Percentiles rank a stretch among this genome's conserved stretches.
phyloP scores from a whole-genome alignment of 2,888 invertebrate species.

The Pecten maximus region DNA sequence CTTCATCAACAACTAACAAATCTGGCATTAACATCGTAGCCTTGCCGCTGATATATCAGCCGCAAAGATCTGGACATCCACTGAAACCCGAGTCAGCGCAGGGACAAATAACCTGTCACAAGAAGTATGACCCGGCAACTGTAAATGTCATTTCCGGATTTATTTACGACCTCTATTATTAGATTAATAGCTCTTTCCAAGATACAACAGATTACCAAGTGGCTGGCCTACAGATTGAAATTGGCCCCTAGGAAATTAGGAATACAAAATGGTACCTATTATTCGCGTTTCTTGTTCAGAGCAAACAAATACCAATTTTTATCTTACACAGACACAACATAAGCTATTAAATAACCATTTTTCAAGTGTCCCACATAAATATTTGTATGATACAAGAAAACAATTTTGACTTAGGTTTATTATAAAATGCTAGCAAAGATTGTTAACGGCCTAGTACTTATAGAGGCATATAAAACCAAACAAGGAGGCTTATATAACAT shows the following conservation, averaged over 20 bases:
- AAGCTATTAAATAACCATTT: no score
- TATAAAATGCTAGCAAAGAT: no score
- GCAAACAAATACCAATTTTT: not conserved
- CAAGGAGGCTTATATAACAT: no score
- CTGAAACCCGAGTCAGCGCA: not conserved
- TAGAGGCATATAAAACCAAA: no score
- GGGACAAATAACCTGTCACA: conserved; percentile 12
- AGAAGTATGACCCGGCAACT: not conserved
- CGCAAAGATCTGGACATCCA: not conserved
- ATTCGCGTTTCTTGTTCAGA: not conserved
- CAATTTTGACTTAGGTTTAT: no score
- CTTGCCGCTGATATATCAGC: not conserved
- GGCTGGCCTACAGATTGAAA: not conserved
- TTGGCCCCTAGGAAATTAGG: not conserved
- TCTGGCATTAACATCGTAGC: conserved; percentile 13
- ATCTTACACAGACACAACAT: not conserved
- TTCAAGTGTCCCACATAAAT: no score
- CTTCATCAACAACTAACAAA: conserved; percentile 22
- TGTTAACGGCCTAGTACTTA: no score
- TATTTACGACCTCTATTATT: conserved; percentile 16
- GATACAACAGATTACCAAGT: not conserved
- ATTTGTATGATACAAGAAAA: no score
- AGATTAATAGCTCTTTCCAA: not conserved
- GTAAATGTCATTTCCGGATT: conserved; percentile 13
- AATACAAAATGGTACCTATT: not conserved